Evolutionary conservation across 2,113 vertebrate species (phyloP).

Genomic region (Ramphastos sulfuratus): DNA sequence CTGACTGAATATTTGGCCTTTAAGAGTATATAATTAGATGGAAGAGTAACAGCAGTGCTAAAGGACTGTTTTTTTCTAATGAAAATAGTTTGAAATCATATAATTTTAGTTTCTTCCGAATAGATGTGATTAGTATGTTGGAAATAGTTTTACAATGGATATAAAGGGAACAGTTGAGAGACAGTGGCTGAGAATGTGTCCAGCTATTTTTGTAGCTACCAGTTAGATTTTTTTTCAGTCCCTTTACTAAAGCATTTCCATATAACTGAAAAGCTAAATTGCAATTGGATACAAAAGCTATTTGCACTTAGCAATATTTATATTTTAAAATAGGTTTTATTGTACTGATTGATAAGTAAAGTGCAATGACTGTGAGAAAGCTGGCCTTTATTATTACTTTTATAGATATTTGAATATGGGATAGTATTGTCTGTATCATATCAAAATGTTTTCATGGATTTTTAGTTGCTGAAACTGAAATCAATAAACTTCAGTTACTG

Average conservation of each 20-base stretch:
- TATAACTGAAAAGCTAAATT: not conserved
- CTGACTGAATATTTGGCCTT: constrained; percentile 49
- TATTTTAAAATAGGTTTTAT: constrained; percentile 16
- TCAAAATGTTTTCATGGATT: constrained; percentile 58
- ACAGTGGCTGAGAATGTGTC: constrained; percentile 35
- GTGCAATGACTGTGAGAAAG: constrained; percentile 22
- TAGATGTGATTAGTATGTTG: constrained; percentile 52
- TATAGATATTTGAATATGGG: constrained; percentile 24
- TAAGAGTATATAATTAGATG: constrained; percentile 49
- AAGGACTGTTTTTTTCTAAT: constrained; percentile 55
- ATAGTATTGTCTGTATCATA: constrained; percentile 54
- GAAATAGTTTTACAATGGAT: constrained; percentile 35
- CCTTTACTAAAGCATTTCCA: not conserved
- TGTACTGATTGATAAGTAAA: constrained; percentile 36
- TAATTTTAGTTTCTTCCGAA: constrained; percentile 49
- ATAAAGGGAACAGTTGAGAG: constrained; percentile 47
- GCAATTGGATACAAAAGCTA: not conserved
- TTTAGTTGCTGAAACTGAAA: constrained; percentile 59
- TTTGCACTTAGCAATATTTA: not conserved
- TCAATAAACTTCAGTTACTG: constrained; percentile 60
- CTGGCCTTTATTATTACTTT: constrained; percentile 13
- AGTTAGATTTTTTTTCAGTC: not conserved
- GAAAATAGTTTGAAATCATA: constrained; percentile 49
- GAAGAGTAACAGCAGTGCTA: constrained; percentile 50
- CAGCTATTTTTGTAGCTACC: constrained; percentile 40